These are phyloP conservation scores for Rhabditoides inermis DNA, from an alignment of 2,888 invertebrate species.

Conservation along the genomic window DNA sequence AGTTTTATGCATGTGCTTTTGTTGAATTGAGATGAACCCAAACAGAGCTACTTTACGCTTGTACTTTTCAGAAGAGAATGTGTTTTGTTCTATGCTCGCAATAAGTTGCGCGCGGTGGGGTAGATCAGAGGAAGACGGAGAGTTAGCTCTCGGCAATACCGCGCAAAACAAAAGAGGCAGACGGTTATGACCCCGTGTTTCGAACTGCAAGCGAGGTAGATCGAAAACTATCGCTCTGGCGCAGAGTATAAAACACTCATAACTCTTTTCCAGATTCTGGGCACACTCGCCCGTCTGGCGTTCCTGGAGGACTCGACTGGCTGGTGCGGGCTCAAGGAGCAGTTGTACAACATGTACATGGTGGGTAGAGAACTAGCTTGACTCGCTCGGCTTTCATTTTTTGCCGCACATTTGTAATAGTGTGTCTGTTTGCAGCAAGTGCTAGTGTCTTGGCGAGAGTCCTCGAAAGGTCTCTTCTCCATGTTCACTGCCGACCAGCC, in stretches of 20 bases:
- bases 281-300: conserved; percentile 31
- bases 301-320: conserved; percentile 29
- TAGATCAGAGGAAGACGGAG: too few species aligned
- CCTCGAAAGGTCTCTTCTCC: conserved; percentile 33
- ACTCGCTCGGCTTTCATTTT: neutral
- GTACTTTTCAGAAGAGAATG: too few species aligned
- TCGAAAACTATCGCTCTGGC: neutral
- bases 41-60: too few species aligned
- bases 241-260: neutral
- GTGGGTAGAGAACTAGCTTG: conserved; percentile 9
- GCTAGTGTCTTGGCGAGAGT: conserved; percentile 20
- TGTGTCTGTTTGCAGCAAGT: conserved; percentile 20
- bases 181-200: too few species aligned
- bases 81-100: too few species aligned
- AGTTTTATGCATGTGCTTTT: too few species aligned
- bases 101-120: too few species aligned
- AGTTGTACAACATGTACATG: conserved; percentile 30
- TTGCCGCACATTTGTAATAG: neutral
- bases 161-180: too few species aligned
- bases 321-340: conserved; percentile 25
- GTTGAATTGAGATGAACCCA: too few species aligned
- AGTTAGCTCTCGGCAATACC: too few species aligned
- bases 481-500: conserved; percentile 30
- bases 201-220: conserved; percentile 1
- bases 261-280: conserved; percentile 27